phyloP scores from a whole-genome alignment of 1,140 invertebrate species.

The Triops longicaudatus region DNA sequence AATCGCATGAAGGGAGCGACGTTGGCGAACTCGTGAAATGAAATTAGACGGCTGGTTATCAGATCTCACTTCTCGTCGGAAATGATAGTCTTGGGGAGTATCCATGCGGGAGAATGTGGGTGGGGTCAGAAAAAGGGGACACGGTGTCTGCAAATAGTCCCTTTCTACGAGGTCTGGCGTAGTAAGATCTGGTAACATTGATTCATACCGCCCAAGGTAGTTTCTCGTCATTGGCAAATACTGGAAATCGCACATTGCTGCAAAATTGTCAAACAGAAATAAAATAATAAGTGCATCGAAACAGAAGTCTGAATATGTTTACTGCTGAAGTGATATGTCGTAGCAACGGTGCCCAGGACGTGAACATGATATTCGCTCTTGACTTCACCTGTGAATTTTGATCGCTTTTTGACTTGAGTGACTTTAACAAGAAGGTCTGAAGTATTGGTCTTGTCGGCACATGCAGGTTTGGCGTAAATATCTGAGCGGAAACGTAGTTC shows the following conservation, averaged over 20 bases:
- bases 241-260: constrained; percentile 82
- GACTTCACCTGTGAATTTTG: constrained; percentile 21
- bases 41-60: constrained; percentile 39
- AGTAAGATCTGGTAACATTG: constrained; percentile 50
- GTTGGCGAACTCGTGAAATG: constrained; percentile 46
- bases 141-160: constrained; percentile 42
- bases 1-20: constrained; percentile 47
- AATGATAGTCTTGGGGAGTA: constrained; percentile 42
- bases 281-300: not conserved
- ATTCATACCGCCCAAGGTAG: constrained; percentile 52
- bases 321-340: constrained; percentile 66
- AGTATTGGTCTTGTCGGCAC: constrained; percentile 55
- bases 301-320: constrained; percentile 33
- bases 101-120: constrained; percentile 68
- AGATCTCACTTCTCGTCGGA: constrained; percentile 37
- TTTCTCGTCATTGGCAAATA: constrained; percentile 60
- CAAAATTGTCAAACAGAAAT: constrained; percentile 35
- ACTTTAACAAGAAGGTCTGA: constrained; percentile 66
- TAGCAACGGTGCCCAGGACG: constrained; percentile 58
- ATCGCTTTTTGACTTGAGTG: constrained; percentile 46
- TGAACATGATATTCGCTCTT: constrained; percentile 37
- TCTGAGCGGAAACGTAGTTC: constrained; percentile 73
- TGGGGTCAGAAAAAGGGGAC: constrained; percentile 62
- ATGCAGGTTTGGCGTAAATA: constrained; percentile 68
- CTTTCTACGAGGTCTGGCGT: constrained; percentile 32